Base-by-base conservation (phyloP, 64 coral and sea anemone species). In the Stylophora pistillata region DNA sequence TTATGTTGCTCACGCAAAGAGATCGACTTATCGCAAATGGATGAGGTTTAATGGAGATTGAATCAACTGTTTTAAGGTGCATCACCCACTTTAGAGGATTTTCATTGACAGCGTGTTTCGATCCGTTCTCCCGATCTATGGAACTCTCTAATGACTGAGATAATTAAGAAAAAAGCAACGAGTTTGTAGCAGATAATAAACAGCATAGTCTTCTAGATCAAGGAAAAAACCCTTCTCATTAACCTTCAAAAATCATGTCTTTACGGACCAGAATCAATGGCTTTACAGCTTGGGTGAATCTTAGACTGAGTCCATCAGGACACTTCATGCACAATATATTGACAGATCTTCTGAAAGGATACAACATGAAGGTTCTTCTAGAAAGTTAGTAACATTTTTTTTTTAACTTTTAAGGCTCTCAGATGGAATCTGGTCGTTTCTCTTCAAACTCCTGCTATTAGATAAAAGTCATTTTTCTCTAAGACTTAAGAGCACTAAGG, bases 291-390 rank as follows among this genome's bases (percentile, higher is more conserved):
- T 99, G 97, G 97, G 93, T 99, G 9, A 99, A 99, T 31, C 58
- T 99, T 16, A 91, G 97, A 0, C 84, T 99, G 37, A 63, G 93
- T 14, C 94, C 93, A n/a, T 86, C 93, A 3, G 97, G 97, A 17
- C 71, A 95, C 77, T 91, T 99, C 57, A 92, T 95, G 97, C 93
- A 99, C 62, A 99, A 99, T 72, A 92, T 99, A 27, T 57, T 99
- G 31, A 95, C 90, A 10, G 97, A 99, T 76, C 58, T 99, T n/a
- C 66, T 99, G 52, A 99, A 95, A 53, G 97, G 97, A 18, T 95
- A 99, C 61, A 99, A 99, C 87, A 99, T 99, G 97, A 99, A 99
- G 53, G 83, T 99, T 18, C 83, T 99, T 58, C 76, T 99, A 34
- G 97, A 99, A 93, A 99, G 97, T 95, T 95, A 97, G 95, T 81